Evolutionary conservation across 23 tunicate species (phyloP), one percentile per base, ranked within the genome.

Genomic region (Pegea sp.): DNA sequence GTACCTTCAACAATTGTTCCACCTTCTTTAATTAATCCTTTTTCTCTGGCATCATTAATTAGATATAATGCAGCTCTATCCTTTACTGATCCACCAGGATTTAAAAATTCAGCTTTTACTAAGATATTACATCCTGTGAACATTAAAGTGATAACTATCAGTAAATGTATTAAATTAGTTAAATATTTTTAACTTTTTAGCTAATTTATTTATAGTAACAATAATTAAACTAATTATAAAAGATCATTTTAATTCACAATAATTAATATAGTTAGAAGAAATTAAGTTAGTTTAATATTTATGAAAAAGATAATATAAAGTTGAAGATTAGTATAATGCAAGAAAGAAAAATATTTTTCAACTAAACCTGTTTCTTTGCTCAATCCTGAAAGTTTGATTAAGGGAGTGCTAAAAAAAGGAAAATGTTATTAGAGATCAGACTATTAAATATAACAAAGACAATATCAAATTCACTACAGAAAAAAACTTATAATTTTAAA

Each of bases 1-100:
- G 95, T 84, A 29, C 95, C 95, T 84, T 84, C 95, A 29, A 84
- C 95, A 49, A 84, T 57, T 1, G 95, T 84, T 3, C 84, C 95
- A 21, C 95, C 95, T 3, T 42, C 48, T 30, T 29, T 54, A 24
- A 84, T 53, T 31, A 73, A 25, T 11, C 72, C 75, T 49, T 84
- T 84, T 30, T 68, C 77, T 66, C 60, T 67, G 7, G 95, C 84
- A 84, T 84, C 95, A 1, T 77, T 78, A 28, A 84, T 64, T 20
- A 84, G 75, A 31, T 49, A 84, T 28, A 84, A 57, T 18, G 95
- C 95, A 26, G 95, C 95, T 6, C 95, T 60, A 44, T 84, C 95
- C 48, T 84, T 84, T 25, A 84, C 95, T 21, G 95, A 84, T 13
- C 95, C 95, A 18, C 95, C 95, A 50, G 95, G 95, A 53, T 84